Base-by-base conservation (phyloP, 2,888 invertebrate genomes). In the Pheosia tremula region DNA sequence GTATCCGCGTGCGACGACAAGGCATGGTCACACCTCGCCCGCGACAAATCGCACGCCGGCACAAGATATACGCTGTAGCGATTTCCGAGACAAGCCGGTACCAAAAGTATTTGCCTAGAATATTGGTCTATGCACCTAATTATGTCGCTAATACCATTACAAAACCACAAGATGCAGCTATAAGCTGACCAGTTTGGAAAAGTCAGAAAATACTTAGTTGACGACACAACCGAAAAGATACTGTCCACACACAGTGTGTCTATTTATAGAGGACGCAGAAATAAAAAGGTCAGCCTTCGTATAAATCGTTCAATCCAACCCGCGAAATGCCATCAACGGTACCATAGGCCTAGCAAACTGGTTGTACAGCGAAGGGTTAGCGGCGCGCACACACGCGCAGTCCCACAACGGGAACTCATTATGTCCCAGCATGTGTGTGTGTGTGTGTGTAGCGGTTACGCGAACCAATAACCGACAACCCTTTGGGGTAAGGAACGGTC, bases 331-430 rank as follows among this genome's bases (percentile, higher is more conserved):
- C 37, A 0, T 69, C 58, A 52, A 71, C 72, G 67, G 61, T 45
- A 64, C 77, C 81, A 69, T 62, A 58, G 60, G 64, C 56, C 64
- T 72, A 77, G 9, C 81, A 79, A 84, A 88, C 89, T 82, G 88
- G 87, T 87, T 85, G 78, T 72, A 75, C 75, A 75, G 75, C 69
- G 85, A 84, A 86, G 88, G 89, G 85, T 87, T 83, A 77, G 75
- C 76, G 24, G 57, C 74, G 72, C 74, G 76, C 82, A 72, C 63
- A 59, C 69, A 59, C 61, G 39, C 50, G 54, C 59, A 59, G 52
- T 37, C 45, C 59, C 63, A 58, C 72, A 54, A 57, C 65, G 62
- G 57, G 64, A 64, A 63, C 65, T 72, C 72, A 68, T 72, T 70
- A 72, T 67, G 64, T 55, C 36, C 49, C 0, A 39, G 8, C 53